Evolutionary conservation across 2,113 vertebrate species (phyloP).

Genomic region (Varanus salvator): DNA sequence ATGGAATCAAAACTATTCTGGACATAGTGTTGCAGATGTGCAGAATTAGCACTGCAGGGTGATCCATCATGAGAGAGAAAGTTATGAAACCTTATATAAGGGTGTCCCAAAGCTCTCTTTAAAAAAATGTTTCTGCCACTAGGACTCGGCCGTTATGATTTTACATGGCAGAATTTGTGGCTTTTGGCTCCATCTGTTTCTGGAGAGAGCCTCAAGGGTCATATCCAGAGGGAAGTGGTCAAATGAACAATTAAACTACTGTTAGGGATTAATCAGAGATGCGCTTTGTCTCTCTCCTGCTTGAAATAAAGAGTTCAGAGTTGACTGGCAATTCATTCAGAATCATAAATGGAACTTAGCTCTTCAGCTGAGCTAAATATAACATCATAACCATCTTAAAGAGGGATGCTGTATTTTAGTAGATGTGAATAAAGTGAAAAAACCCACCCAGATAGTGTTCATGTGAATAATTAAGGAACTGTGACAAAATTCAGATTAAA

Average conservation of each 20-base stretch:
- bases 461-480: slow-evolving; percentile 41
- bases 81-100: slow-evolving; percentile 23
- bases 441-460: background rate
- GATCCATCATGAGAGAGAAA: slow-evolving; percentile 33
- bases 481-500: slow-evolving; percentile 39
- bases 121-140: slow-evolving; percentile 30
- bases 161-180: slow-evolving; percentile 38
- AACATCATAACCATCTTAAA: slow-evolving; percentile 36
- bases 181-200: slow-evolving; percentile 48
- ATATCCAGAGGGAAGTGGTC: slow-evolving; percentile 25
- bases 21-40: slow-evolving; percentile 30
- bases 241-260: slow-evolving; percentile 52
- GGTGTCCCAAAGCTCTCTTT: slow-evolving; percentile 31
- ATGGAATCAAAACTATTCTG: slow-evolving; percentile 23
- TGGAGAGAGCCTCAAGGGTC: slow-evolving; percentile 31
- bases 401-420: slow-evolving; percentile 6
- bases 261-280: slow-evolving; percentile 37
- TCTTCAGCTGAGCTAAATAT: slow-evolving; percentile 39
- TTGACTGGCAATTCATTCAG: slow-evolving; percentile 20
- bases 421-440: slow-evolving; percentile 32
- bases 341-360: slow-evolving; percentile 32
- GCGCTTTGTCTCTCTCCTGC: slow-evolving; percentile 39
- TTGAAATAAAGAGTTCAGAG: slow-evolving; percentile 49
- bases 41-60: background rate
- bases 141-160: background rate